Evolutionary conservation across 2,888 invertebrate species (phyloP), one percentile per base, ranked within the genome.

Genomic region (Trilocha varians): DNA sequence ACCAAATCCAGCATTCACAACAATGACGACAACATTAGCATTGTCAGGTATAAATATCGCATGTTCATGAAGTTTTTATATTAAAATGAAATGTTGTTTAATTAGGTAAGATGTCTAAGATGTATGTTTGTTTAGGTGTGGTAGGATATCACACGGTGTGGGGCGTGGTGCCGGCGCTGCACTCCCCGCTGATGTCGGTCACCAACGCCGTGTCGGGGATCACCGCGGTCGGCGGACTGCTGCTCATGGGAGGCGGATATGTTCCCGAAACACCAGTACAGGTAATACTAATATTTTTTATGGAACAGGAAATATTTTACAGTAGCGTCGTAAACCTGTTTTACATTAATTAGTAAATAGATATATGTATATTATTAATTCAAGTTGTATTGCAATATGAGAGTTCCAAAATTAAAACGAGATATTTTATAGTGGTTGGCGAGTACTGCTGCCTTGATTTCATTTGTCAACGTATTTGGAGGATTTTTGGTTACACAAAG

Each of bases 151-250:
- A 96, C 79, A 95, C 95, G 1, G 96, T 96, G 11, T 96, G 96
- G 96, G 95, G 94, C 39, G 96, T 96, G 13, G 94, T 94, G 13
- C 96, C 96, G 8, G 95, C 96, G 18, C 88, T 96, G 15, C 96
- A 96, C 82, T 95, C 95, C 0, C 96, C 96, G 0, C 88, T 96
- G 16, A 96, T 96, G 96, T 95, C 95, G 1, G 96, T 96, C 32
- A 96, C 96, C 4, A 96, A 96, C 74, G 96, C 96, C 46, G 93
- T 96, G 61, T 95, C 95, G 8, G 96, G 95, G 17, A 94, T 96
- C 62, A 96, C 96, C 1, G 95, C 95, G 13, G 96, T 95, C n/a
- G 96, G 96, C 39, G 96, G 95, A 1, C 78, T 96, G 51, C 79
- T 95, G 48, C 87, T 96, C 40, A 96, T 96, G 95, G 92, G 92